Percentiles rank a stretch among this genome's conserved stretches.
These are phyloP conservation scores for Gouania willdenowi DNA, from an alignment of 2,797 vertebrate species.

Conservation along the genomic window DNA sequence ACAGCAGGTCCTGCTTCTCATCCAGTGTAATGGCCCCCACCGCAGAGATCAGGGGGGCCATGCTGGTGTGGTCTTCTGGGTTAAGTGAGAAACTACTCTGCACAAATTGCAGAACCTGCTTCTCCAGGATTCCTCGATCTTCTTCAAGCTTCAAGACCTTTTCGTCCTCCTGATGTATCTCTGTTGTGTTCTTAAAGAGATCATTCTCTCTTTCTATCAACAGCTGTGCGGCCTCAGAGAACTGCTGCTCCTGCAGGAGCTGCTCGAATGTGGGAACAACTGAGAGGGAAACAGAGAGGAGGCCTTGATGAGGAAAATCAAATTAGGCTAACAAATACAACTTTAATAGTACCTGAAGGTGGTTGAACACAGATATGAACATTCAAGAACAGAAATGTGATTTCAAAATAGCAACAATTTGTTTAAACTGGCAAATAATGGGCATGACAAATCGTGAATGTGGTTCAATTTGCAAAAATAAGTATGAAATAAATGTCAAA, in stretches of 20 bases:
- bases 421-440: too few relatives aligned
- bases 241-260: slow-evolving; percentile 37
- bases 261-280: slow-evolving; percentile 45
- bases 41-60: slow-evolving; percentile 67
- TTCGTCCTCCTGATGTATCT: slow-evolving; percentile 41
- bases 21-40: slow-evolving; percentile 75
- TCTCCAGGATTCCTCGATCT: slow-evolving; percentile 56
- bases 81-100: slow-evolving; percentile 61
- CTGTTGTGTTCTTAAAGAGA: slow-evolving; percentile 37
- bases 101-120: slow-evolving; percentile 55
- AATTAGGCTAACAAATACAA: too few relatives aligned
- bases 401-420: too few relatives aligned
- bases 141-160: slow-evolving; percentile 38
- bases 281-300: slow-evolving; percentile 3
- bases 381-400: too few relatives aligned
- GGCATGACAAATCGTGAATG: too few relatives aligned
- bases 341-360: too few relatives aligned
- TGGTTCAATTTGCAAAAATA: too few relatives aligned
- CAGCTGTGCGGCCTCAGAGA: slow-evolving; percentile 61
- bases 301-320: neutral
- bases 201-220: slow-evolving; percentile 75
- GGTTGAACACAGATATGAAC: too few relatives aligned
- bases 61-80: neutral
- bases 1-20: slow-evolving; percentile 73
- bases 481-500: too few relatives aligned